Percentiles rank a stretch among this genome's conserved stretches.
phyloP scores from a whole-genome alignment of 2,888 invertebrate genomes.

The Caenorhabditis becei region DNA sequence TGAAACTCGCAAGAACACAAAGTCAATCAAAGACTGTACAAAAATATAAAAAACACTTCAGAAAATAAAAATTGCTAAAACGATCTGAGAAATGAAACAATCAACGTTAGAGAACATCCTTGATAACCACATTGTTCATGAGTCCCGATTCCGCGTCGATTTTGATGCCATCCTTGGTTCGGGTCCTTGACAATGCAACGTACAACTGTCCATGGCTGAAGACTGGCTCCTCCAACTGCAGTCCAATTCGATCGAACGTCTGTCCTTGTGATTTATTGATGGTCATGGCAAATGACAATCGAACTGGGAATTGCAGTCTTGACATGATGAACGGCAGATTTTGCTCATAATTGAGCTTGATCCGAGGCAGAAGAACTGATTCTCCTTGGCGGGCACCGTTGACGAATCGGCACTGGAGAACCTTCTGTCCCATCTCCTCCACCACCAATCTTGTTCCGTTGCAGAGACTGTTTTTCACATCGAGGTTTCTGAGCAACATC shows the following conservation, averaged over 20 bases:
- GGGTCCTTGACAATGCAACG: not conserved
- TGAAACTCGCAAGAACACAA: no score
- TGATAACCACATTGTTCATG: no score
- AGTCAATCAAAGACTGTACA: no score
- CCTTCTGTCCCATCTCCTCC: not conserved
- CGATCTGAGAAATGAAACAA: no score
- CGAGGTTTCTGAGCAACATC: conserved; percentile 42
- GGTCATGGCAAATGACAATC: conserved; percentile 66
- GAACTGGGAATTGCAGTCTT: conserved; percentile 25
- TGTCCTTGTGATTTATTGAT: conserved; percentile 72
- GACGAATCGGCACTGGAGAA: conserved; percentile 1
- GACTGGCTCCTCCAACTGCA: conserved; percentile 11
- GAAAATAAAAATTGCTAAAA: no score
- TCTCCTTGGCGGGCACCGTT: conserved; percentile 1
- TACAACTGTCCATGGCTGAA: not conserved
- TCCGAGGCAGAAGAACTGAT: not conserved
- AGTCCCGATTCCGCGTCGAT: no score
- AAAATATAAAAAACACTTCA: no score
- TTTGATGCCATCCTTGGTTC: not conserved
- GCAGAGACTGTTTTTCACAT: conserved; percentile 20
- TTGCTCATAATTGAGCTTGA: conserved; percentile 13
- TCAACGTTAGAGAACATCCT: no score
- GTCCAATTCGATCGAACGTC: conserved; percentile 64
- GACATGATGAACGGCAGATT: conserved; percentile 17
- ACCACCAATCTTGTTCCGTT: conserved; percentile 29